Conservation (phyloP, 2,797 vertebrate species). For the Rhynchotus rufescens region DNA sequence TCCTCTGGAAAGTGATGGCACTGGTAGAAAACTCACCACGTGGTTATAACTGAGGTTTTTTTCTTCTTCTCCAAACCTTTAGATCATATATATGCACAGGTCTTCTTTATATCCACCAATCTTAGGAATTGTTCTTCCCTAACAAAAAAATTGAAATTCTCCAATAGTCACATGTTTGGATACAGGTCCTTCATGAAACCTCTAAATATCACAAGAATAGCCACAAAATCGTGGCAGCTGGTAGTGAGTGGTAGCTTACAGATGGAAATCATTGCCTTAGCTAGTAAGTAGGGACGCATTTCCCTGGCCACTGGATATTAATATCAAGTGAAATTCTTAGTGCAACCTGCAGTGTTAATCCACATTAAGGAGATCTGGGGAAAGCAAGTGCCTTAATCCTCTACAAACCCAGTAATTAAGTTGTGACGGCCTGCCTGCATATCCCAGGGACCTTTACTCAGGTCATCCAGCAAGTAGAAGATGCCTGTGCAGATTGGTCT, state of each 20-base stretch:
- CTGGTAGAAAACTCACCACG: background rate
- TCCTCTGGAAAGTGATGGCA: background rate
- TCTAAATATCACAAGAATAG: background rate
- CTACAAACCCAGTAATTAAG: background rate
- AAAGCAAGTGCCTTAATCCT: constrained; percentile 25
- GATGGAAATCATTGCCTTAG: background rate
- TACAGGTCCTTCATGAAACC: background rate
- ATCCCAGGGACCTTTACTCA: background rate
- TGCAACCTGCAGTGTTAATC: constrained; percentile 47
- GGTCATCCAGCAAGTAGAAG: background rate
- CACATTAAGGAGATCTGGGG: constrained; percentile 15
- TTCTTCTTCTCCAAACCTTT: background rate
- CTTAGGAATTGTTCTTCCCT: background rate
- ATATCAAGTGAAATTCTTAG: constrained; percentile 12
- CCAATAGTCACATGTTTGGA: background rate
- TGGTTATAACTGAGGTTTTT: background rate
- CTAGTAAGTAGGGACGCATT: background rate
- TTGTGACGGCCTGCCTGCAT: background rate
- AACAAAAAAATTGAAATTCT: background rate
- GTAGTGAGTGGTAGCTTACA: background rate
- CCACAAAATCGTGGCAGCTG: background rate
- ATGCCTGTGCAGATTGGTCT: background rate
- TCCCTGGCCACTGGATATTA: background rate
- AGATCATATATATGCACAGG: background rate
- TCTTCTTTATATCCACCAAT: background rate